Base-by-base conservation (phyloP, 2,113 vertebrate genomes). In the Leucopternis melanops region DNA sequence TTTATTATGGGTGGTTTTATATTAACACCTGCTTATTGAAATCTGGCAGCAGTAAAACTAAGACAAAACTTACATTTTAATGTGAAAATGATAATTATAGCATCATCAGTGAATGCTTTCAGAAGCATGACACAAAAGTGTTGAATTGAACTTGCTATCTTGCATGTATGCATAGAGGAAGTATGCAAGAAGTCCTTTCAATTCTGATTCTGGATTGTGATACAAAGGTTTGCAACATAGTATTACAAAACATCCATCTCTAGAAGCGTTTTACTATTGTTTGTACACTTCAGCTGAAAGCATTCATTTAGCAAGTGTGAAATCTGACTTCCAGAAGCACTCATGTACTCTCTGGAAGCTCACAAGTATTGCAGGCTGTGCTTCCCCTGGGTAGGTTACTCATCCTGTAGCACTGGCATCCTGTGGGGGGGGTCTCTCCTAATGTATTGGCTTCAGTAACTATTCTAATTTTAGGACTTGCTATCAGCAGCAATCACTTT, bases 271-370 rank as follows among this genome's bases (percentile, higher is more conserved):
- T 38, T 49, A 54, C 49, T 55, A 5, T 22, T 2, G 0, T 27
- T 66, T 18, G 26, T 31, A 10, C 27, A 34, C 40, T 65, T 49
- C 22, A 65, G 29, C 61, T 66, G 40, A 71, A 82, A 82, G 27
- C 36, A 59, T n/a, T 45, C 34, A 32, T 40, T 55, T 54, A 79
- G 26, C n/a, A 79, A 47, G 45, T 22, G 16, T 52, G 55, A 59
- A 70, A 47, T 65, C 22, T 15, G 45, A 98, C 98, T 98, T 97
- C 98, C 98, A 98, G 98, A 49, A 99, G 97, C 73, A 98, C 98
- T 94, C 97, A 8, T 0, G 87, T 98, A 77, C 97, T 95, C 45
- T 98, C 95, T 0, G 90, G 47, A 44, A 97, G 88, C 19, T 96
- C 91, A 1, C 84, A 94, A 86, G 95, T 98, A 13, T 98, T 70